These are phyloP conservation scores for Watsonalla cultraria DNA, from an alignment of 2,888 invertebrate species.

Conservation along the genomic window DNA sequence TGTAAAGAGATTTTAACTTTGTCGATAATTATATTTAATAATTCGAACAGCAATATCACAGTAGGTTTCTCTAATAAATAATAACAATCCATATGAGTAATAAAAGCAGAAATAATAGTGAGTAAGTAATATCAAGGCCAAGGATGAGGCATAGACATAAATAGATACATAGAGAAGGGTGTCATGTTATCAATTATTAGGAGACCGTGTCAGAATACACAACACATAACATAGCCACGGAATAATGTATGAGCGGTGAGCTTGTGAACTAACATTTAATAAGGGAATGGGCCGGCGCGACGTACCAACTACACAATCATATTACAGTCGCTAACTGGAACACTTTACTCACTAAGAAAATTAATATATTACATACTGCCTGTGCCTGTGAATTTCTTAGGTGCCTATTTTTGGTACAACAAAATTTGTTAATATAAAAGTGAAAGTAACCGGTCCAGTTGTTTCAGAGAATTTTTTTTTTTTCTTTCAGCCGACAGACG, in stretches of 20 bases:
- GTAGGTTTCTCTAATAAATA: no score
- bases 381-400: no score
- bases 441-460: no score
- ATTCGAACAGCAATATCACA: no score
- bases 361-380: not conserved
- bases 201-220: constrained; percentile 22
- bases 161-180: constrained; percentile 4
- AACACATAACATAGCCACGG: constrained; percentile 27
- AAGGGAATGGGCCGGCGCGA: constrained; percentile 23
- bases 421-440: no score
- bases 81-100: not conserved
- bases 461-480: no score
- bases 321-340: constrained; percentile 1
- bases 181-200: constrained; percentile 31
- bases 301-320: constrained; percentile 12
- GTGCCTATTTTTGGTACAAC: no score
- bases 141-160: not conserved
- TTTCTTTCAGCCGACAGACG: no score
- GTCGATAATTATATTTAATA: no score
- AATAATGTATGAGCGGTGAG: constrained; percentile 32
- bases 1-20: no score
- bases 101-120: not conserved
- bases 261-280: constrained; percentile 32
- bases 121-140: not conserved
- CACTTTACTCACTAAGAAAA: not conserved